Percentiles rank a stretch among this genome's conserved stretches.
Evolutionary conservation across 2,797 vertebrate genomes (phyloP).

Genomic region (Macropus fuliginosus): DNA sequence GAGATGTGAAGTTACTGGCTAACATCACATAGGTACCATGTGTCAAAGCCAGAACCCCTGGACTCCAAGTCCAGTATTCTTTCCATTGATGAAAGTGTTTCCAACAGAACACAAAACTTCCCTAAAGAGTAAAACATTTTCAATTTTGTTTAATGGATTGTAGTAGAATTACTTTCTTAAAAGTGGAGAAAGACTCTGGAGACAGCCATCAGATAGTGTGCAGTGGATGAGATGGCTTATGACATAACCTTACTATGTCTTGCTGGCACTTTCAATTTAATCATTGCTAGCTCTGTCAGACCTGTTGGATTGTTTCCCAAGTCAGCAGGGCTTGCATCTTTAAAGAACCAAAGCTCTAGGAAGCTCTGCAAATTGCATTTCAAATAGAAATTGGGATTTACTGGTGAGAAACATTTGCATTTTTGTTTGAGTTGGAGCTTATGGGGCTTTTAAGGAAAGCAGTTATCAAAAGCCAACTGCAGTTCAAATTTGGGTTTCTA

Average conservation of each 20-base stretch:
- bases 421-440: not conserved
- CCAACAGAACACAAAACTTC: not conserved
- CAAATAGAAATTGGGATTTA: slow-evolving; percentile 42
- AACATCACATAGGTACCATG: not conserved
- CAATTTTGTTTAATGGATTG: slow-evolving; percentile 2
- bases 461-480: not conserved
- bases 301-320: not conserved
- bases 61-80: not conserved
- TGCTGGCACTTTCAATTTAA: slow-evolving; percentile 8
- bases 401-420: slow-evolving; percentile 18
- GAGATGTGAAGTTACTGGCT: not conserved
- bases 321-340: not conserved
- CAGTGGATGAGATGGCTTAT: not conserved
- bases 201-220: not conserved
- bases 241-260: not conserved
- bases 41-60: not conserved
- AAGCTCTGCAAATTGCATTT: slow-evolving; percentile 48
- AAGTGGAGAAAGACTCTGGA: slow-evolving; percentile 8
- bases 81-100: not conserved
- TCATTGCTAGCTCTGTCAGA: not conserved
- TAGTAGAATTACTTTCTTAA: not conserved
- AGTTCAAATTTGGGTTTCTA: not conserved
- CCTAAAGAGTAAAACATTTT: not conserved
- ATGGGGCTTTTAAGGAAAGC: not conserved
- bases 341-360: slow-evolving; percentile 44